A percentile compares a stretch with the other conserved stretches of the same genome.
phyloP scores from a whole-genome alignment of 2,888 invertebrate species.

The Microctonus brassicae region DNA sequence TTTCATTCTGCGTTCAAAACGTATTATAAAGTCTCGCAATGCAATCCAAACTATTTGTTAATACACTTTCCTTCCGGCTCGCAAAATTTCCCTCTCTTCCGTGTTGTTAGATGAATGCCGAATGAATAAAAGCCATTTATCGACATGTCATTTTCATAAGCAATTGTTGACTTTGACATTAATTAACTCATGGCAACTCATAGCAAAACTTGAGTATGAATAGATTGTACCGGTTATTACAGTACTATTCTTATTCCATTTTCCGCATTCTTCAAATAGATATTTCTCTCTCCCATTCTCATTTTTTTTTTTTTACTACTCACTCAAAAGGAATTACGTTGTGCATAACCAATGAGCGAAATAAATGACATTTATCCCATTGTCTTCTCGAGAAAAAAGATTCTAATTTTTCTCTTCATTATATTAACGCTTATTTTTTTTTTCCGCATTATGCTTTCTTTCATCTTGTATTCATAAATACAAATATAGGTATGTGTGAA shows the following conservation, averaged over 20 bases:
- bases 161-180: background rate
- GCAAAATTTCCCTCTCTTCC: background rate
- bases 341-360: conserved; percentile 3
- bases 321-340: background rate
- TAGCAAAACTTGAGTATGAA: background rate
- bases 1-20: background rate
- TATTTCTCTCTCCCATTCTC: background rate
- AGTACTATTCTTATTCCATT: background rate
- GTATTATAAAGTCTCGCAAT: background rate
- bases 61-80: background rate
- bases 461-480: background rate
- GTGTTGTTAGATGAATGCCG: background rate
- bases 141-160: background rate
- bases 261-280: background rate
- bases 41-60: background rate
- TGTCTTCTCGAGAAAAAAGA: background rate
- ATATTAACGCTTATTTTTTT: background rate
- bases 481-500: background rate
- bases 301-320: background rate
- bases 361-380: background rate
- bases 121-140: background rate
- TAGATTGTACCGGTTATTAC: background rate
- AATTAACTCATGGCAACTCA: background rate
- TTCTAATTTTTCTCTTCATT: background rate
- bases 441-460: background rate